These are phyloP conservation scores for Molanna angustata DNA, from an alignment of 2,888 invertebrate genomes.

Conservation along the genomic window DNA sequence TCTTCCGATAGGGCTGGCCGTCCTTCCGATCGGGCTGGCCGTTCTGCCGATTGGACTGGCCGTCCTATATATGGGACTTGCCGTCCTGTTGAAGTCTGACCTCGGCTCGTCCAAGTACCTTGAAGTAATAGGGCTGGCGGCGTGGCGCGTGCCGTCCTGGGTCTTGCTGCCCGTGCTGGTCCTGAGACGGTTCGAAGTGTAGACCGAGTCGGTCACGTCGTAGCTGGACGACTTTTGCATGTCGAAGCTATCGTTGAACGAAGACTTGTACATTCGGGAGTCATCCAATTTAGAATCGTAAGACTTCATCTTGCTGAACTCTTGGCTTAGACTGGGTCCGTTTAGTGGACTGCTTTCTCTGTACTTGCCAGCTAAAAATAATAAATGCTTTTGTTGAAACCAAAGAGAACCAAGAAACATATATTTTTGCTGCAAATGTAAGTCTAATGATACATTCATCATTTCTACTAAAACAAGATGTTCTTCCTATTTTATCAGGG, in stretches of 20 bases:
- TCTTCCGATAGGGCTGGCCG: constrained; percentile 55
- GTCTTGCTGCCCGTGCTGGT: constrained; percentile 44
- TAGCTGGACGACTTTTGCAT: constrained; percentile 39
- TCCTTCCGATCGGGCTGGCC: constrained; percentile 53
- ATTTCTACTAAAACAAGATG: too few species aligned
- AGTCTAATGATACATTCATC: too few species aligned
- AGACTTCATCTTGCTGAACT: constrained; percentile 23
- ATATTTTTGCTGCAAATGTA: too few species aligned
- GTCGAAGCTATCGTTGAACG: constrained; percentile 40
- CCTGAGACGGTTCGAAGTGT: too few species aligned
- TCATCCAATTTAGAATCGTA: constrained; percentile 38
- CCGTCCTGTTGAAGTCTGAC: constrained; percentile 49
- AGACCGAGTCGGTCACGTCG: constrained; percentile 50
- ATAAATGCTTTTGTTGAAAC: background rate
- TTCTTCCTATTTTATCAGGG: too few species aligned
- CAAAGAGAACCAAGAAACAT: too few species aligned
- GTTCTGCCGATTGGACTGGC: constrained; percentile 56
- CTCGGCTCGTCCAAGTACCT: constrained; percentile 55
- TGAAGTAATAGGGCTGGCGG: constrained; percentile 52
- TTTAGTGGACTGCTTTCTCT: constrained; percentile 52
- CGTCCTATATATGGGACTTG: constrained; percentile 51
- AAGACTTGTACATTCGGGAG: constrained; percentile 38
- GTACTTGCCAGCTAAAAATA: constrained; percentile 46
- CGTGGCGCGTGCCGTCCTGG: constrained; percentile 49
- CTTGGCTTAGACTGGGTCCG: constrained; percentile 37